phyloP scores from a whole-genome alignment of 2,797 vertebrate species.

The Cynopterus sphinx region DNA sequence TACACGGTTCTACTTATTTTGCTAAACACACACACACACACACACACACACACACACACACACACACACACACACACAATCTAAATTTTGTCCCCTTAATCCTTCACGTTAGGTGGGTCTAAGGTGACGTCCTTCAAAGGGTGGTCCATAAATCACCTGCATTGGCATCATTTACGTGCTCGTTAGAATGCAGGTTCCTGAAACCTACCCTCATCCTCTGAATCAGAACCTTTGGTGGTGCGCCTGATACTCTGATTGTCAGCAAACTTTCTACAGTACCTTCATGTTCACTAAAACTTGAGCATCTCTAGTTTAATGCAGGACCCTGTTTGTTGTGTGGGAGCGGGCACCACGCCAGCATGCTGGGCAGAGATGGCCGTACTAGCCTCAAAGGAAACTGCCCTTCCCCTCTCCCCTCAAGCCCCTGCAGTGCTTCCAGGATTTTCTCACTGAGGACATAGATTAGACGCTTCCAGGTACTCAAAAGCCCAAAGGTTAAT shows the following conservation, averaged over 20 bases:
- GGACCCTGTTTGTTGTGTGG: not conserved
- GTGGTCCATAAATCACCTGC: not conserved
- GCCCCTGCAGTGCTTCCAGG: constrained; percentile 10
- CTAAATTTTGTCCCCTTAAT: not conserved
- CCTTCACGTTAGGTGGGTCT: not conserved
- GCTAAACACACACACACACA: too few relatives aligned
- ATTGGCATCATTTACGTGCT: not conserved
- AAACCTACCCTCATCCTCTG: not conserved
- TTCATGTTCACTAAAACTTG: not conserved
- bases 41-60: too few relatives aligned
- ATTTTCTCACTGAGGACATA: constrained; percentile 53
- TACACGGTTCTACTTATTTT: not conserved
- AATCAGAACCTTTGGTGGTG: not conserved
- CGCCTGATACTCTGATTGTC: not conserved
- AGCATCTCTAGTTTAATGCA: not conserved
- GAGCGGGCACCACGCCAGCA: not conserved
- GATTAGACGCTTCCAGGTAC: constrained; percentile 67
- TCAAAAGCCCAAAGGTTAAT: constrained; percentile 83
- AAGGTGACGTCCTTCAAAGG: not conserved
- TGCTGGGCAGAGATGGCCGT: not conserved
- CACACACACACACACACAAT: too few relatives aligned
- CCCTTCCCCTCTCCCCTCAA: not conserved
- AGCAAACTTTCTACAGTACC: not conserved
- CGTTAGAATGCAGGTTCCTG: not conserved
- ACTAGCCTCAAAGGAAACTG: constrained; percentile 1